Conservation (phyloP, 2,797 vertebrate genomes). For the Poecilia picta region DNA sequence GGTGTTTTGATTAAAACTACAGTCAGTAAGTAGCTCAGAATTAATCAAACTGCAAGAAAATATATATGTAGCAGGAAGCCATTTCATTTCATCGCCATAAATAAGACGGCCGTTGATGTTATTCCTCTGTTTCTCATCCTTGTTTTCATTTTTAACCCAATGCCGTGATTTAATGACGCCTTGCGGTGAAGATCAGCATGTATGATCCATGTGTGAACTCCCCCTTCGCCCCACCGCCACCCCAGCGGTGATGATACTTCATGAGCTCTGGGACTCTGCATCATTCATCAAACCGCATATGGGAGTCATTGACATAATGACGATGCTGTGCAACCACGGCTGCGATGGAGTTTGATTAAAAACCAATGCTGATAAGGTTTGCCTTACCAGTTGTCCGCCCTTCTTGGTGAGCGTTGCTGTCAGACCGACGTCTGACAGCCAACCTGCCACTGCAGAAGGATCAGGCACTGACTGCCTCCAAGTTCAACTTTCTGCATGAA, state of each 20-base stretch:
- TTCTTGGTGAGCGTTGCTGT: constrained; percentile 43
- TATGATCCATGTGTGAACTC: constrained; percentile 14
- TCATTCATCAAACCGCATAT: constrained; percentile 63
- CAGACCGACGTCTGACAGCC: constrained; percentile 61
- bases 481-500: constrained; percentile 72
- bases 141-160: constrained; percentile 14
- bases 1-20: constrained; percentile 31
- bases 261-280: constrained; percentile 34
- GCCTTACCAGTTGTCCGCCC: constrained; percentile 37
- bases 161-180: constrained; percentile 6
- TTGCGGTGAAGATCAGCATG: constrained; percentile 18
- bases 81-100: constrained; percentile 4
- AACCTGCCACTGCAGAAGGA: constrained; percentile 45
- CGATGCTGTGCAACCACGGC: constrained; percentile 42
- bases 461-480: constrained; percentile 27
- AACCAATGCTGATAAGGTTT: constrained; percentile 56
- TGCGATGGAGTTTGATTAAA: constrained; percentile 60
- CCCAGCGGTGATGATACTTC: constrained; percentile 31
- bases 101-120: neutral
- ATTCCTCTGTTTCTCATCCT: constrained; percentile 2
- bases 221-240: neutral
- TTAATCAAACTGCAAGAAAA: constrained; percentile 1
- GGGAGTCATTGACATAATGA: constrained; percentile 59
- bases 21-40: neutral
- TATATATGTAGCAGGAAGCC: neutral